Evolutionary conservation across 1,140 invertebrate genomes (phyloP), one percentile per base, ranked within the genome.

Genomic region (Sminthurinus signatus): DNA sequence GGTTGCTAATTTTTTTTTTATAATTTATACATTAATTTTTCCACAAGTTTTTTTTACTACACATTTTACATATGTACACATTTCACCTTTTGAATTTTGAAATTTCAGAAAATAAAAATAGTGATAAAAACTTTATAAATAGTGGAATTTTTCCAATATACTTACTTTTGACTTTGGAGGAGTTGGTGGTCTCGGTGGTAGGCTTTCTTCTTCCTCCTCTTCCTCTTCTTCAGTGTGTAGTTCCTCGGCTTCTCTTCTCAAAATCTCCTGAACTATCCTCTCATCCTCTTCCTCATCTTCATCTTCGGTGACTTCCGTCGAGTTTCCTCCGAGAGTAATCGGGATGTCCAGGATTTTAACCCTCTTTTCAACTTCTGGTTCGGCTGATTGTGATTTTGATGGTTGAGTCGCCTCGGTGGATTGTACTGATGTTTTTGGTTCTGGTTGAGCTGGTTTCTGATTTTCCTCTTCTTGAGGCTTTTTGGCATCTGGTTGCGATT

Each of bases 211-310:
- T 17, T 64, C 68, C 21, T 64, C 69, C 21, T 68, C 51, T 50
- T 68, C 65, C 36, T 68, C 65, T 43, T 68, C 55, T 1, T 69
- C 69, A 60, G 58, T 50, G 1, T n/a, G 39, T 44, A 31, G 32
- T n/a, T 44, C 23, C 17, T 51, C 43, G 42, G 32, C 25, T 46
- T 48, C 51, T 62, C n/a, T n/a, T n/a, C n/a, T n/a, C n/a, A n/a
- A n/a, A n/a, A 56, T 58, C 55, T 62, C 52, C 29, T 48, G 57
- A 54, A 42, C 59, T 68, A 67, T 64, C 62, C 57, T 46, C 42
- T 39, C 5, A 56, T 68, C 42, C 36, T 59, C 57, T 29, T 64
- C 65, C 44, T 67, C 51, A 46, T 51, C 54, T 48, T 62, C 51
- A 23, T 59, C 62, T 59, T 60, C 48, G 17, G 54, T 58, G 25